A percentile compares a stretch with the other conserved stretches of the same genome.
These are phyloP conservation scores for Bettongia penicillata DNA, from an alignment of 2,113 vertebrate species.

Conservation along the genomic window DNA sequence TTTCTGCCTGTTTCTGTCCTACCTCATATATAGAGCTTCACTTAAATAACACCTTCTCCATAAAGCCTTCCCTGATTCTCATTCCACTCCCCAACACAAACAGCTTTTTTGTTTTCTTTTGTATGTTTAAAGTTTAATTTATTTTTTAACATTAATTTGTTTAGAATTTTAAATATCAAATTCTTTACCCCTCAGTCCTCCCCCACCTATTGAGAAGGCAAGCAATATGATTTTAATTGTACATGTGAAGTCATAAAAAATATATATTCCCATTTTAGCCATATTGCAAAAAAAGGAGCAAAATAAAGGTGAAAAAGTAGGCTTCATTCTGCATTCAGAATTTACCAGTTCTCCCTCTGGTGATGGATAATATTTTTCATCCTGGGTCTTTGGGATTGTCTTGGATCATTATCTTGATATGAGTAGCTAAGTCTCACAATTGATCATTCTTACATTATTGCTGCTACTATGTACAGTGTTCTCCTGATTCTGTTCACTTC, in stretches of 20 bases:
- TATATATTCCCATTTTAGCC: too few relatives aligned
- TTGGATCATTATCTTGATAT: neutral
- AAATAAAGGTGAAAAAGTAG: too few relatives aligned
- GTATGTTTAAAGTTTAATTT: neutral
- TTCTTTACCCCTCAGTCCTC: neutral
- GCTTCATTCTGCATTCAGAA: too few relatives aligned
- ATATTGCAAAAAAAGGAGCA: too few relatives aligned
- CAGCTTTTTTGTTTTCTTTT: neutral
- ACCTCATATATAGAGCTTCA: neutral
- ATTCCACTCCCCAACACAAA: neutral
- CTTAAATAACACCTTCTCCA: neutral
- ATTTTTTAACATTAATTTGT: neutral
- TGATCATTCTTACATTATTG: neutral
- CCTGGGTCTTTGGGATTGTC: neutral
- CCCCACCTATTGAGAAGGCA: neutral
- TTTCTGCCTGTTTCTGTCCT: neutral
- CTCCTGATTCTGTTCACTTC: neutral
- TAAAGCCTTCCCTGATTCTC: neutral
- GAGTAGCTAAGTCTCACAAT: neutral
- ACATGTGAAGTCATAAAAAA: too few relatives aligned
- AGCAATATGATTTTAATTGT: too few relatives aligned
- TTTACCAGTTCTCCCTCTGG: too few relatives aligned
- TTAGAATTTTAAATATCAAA: neutral
- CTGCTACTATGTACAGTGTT: neutral
- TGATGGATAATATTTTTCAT: neutral